A percentile compares a stretch with the other conserved stretches of the same genome.
phyloP scores from a whole-genome alignment of 1,140 invertebrate genomes.

The Eulimnadia texana region DNA sequence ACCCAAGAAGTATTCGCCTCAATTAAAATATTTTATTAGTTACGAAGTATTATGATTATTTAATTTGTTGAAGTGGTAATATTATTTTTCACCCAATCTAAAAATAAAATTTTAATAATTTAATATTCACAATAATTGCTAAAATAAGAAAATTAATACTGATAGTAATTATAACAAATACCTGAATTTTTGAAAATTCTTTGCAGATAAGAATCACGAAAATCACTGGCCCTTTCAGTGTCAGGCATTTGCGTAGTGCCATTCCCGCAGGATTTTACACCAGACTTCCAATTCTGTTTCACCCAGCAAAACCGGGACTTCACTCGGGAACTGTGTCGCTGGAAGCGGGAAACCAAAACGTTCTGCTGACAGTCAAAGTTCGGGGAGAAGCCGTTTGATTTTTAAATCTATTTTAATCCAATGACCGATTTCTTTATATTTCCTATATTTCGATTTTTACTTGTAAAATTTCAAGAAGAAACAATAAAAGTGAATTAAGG shows the following conservation, averaged over 20 bases:
- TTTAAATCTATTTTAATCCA: background rate
- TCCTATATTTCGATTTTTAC: too few relatives aligned
- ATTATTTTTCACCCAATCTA: too few relatives aligned
- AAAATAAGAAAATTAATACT: too few relatives aligned
- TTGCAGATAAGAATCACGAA: background rate
- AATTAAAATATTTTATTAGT: background rate
- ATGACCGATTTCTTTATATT: too few relatives aligned
- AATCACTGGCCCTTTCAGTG: background rate
- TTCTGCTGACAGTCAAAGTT: background rate
- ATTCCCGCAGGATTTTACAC: constrained; percentile 3
- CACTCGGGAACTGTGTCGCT: background rate
- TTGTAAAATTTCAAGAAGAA: too few relatives aligned
- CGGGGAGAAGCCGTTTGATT: background rate
- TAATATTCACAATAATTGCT: too few relatives aligned
- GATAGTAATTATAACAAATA: too few relatives aligned
- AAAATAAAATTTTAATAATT: too few relatives aligned
- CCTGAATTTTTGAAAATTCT: too few relatives aligned
- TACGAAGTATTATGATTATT: background rate
- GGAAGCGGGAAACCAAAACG: background rate
- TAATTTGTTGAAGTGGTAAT: too few relatives aligned
- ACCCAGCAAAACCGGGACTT: background rate
- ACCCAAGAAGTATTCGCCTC: constrained; percentile 4
- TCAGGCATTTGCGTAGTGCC: background rate
- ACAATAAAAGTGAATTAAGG: too few relatives aligned
- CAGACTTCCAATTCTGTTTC: background rate